Evolutionary conservation across 2,888 invertebrate species (phyloP).

Genomic region (Lochmaea capreae): DNA sequence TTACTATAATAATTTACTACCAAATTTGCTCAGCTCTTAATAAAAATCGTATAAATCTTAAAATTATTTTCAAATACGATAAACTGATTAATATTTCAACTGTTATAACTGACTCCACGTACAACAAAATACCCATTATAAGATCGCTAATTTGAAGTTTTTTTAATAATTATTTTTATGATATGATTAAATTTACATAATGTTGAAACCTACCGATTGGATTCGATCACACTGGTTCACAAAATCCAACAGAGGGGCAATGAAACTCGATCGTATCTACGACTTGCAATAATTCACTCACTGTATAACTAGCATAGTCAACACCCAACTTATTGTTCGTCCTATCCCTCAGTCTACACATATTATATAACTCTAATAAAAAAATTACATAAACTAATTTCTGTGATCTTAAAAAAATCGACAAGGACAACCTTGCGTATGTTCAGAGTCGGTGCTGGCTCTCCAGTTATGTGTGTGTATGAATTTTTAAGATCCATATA

Average conservation of each 20-base stretch:
- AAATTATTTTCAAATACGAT: too few species aligned
- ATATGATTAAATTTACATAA: too few species aligned
- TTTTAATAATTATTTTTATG: too few species aligned
- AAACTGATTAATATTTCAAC: too few species aligned
- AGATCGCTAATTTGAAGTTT: too few species aligned
- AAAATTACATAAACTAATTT: constrained; percentile 9
- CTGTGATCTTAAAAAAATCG: constrained; percentile 2
- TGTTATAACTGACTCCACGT: too few species aligned
- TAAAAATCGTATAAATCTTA: too few species aligned
- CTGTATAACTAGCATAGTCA: background rate
- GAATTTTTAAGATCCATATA: background rate
- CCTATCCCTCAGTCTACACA: constrained; percentile 2
- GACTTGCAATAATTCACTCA: background rate
- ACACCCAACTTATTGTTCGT: background rate
- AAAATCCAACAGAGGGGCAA: background rate
- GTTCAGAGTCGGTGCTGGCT: background rate
- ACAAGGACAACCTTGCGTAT: background rate
- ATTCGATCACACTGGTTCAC: background rate
- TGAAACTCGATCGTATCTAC: background rate
- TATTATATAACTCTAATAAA: background rate
- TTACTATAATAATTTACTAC: too few species aligned
- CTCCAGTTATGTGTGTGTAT: background rate
- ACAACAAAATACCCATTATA: too few species aligned
- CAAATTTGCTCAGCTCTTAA: too few species aligned
- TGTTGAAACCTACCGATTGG: background rate